phyloP scores from a whole-genome alignment of 2,888 invertebrate genomes.

The Catocala nupta region DNA sequence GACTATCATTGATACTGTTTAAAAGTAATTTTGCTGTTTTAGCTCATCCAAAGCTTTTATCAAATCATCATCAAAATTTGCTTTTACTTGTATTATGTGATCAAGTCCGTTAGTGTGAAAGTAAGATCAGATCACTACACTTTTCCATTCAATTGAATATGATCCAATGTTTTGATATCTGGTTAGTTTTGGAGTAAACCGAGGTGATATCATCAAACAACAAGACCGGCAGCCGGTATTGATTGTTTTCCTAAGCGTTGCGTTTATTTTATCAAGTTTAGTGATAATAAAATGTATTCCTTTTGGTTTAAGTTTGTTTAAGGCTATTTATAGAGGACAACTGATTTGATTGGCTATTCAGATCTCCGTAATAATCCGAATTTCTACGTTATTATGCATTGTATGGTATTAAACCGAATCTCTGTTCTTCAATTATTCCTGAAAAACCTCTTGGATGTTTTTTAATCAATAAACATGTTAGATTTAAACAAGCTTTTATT shows the following conservation, averaged over 20 bases:
- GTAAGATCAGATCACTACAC: neutral
- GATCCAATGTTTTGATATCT: conserved; percentile 1
- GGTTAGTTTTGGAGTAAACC: neutral
- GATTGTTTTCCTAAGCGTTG: conserved; percentile 1
- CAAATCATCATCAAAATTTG: too few species aligned
- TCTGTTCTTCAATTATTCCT: neutral
- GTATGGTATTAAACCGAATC: conserved; percentile 19
- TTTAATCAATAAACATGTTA: conserved; percentile 6
- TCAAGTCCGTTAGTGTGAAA: too few species aligned
- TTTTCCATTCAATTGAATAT: conserved; percentile 5
- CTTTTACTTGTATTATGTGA: too few species aligned
- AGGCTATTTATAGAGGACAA: conserved; percentile 1
- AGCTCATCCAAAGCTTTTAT: too few species aligned
- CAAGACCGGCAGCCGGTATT: neutral
- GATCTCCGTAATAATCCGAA: conserved; percentile 34
- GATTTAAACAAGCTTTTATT: too few species aligned
- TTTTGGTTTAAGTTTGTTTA: conserved; percentile 26
- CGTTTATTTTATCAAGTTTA: neutral
- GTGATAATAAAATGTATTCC: conserved; percentile 34
- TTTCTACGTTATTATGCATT: conserved; percentile 21
- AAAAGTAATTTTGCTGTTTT: too few species aligned
- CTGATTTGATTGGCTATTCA: conserved; percentile 18
- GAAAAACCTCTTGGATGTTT: conserved; percentile 1
- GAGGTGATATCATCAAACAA: neutral
- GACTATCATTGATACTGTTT: too few species aligned